Conservation (phyloP, 1,140 invertebrate genomes). For the Rhyacophila brunnea region DNA sequence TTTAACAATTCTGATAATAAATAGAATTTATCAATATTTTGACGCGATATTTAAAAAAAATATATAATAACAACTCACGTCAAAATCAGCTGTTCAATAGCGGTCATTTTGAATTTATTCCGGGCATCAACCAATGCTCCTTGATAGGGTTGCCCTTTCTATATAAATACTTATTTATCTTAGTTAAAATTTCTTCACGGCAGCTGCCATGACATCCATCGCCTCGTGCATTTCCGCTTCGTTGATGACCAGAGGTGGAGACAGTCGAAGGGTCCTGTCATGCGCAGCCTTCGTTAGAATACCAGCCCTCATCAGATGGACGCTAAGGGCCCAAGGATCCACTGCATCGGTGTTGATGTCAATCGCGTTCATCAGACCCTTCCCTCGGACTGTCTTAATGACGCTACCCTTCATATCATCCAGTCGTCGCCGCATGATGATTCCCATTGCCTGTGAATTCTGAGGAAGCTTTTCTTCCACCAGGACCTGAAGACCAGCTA, state of each 20-base stretch:
- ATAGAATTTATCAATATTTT: too few species aligned
- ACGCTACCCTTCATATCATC: slow-evolving; percentile 64
- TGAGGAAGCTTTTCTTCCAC: slow-evolving; percentile 83
- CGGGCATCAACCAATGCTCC: neutral
- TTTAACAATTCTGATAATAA: too few species aligned
- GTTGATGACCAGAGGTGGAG: slow-evolving; percentile 90
- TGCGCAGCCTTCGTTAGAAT: slow-evolving; percentile 96
- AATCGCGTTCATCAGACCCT: slow-evolving; percentile 89
- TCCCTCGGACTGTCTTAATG: slow-evolving; percentile 77
- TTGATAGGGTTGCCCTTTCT: neutral
- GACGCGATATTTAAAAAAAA: too few species aligned
- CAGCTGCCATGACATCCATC: slow-evolving; percentile 55
- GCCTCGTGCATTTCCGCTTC: slow-evolving; percentile 79
- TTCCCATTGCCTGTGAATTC: slow-evolving; percentile 79
- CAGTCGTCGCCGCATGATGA: slow-evolving; percentile 70
- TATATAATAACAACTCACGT: too few species aligned
- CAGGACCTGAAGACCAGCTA: slow-evolving; percentile 65
- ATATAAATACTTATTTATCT: neutral
- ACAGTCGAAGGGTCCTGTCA: slow-evolving; percentile 89
- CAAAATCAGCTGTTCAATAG: too few species aligned
- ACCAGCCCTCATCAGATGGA: slow-evolving; percentile 85
- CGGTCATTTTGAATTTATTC: too few species aligned
- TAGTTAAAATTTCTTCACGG: slow-evolving; percentile 1
- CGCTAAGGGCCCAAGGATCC: slow-evolving; percentile 87
- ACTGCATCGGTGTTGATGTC: slow-evolving; percentile 73